Base-by-base conservation (phyloP, 92 coral and sea anemone species). In the Paragorgia papillata region DNA sequence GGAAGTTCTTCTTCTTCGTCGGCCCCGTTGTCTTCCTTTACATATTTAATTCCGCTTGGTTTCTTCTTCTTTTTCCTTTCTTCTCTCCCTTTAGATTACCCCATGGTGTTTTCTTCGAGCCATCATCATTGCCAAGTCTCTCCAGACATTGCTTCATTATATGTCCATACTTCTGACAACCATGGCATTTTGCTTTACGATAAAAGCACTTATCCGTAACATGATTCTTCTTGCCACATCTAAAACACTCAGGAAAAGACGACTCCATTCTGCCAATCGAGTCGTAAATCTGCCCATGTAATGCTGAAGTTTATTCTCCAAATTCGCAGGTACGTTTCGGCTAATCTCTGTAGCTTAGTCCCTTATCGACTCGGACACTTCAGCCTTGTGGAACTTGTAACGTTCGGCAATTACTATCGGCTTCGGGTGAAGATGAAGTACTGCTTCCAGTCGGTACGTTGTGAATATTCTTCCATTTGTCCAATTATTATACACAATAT, bases 371-470 rank as follows among this genome's bases (percentile, higher is more conserved):
- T 84, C 84, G 27, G 66, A 66, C 73, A 7, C 54, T 19, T 40
- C 89, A 28, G 55, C 82, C 64, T 74, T 74, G 44, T 83, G 87
- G 68, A 83, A 83, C 73, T 83, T 83, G 70, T 60, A 85, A 21
- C 85, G 80, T 76, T 81, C 85, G 8, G 85, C 89, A 19, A 67
- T 85, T 60, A 80, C 74, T 34, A 74, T 85, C 43, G 85, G 89
- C 79, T 85, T 85, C 34, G 89, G 82, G 57, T 74, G 74, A 82
- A 85, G 48, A 55, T 83, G 87, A 63, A 60, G 46, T 84, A 84
- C 83, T 79, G 82, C 71, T 57, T 75, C 88, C 88, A 84, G 59
- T 83, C 71, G 40, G 44, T 37, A 62, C 79, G 69, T 66, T 17
- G 74, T 35, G 33, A 57, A 53, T 56, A 80, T 49, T 80, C 85